Conservation (phyloP, 1,140 invertebrate genomes). For the Neotoxoptera formosana region DNA sequence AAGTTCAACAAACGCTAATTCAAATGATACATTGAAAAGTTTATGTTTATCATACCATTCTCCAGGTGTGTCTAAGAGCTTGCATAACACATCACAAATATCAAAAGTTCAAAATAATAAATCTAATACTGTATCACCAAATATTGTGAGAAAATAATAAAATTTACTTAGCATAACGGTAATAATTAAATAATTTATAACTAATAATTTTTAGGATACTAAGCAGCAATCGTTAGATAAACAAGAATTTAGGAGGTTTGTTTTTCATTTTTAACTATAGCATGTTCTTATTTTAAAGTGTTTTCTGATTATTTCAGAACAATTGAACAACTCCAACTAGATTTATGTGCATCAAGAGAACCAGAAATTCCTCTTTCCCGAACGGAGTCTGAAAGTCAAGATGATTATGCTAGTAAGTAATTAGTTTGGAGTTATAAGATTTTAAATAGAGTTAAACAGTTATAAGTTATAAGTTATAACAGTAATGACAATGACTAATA, state of each 20-base stretch:
- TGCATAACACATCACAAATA: neutral
- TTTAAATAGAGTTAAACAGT: too few relatives aligned
- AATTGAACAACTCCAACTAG: conserved; percentile 47
- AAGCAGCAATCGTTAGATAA: conserved; percentile 51
- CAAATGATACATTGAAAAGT: neutral
- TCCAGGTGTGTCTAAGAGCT: neutral
- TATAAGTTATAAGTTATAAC: too few relatives aligned
- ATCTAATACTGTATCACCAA: neutral
- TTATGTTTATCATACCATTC: neutral
- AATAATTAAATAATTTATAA: neutral
- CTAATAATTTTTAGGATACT: conserved; percentile 38
- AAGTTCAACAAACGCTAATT: neutral
- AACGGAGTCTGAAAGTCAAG: conserved; percentile 46
- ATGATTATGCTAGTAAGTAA: conserved; percentile 52
- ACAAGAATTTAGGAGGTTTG: conserved; percentile 52
- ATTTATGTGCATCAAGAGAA: conserved; percentile 44
- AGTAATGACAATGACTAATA: too few relatives aligned
- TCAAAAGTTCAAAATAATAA: neutral
- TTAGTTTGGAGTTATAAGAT: neutral
- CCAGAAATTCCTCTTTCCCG: neutral
- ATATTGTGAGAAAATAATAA: neutral
- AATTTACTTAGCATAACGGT: neutral
- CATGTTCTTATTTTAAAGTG: neutral
- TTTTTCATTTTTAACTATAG: neutral
- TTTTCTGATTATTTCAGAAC: neutral